A percentile compares a stretch with the other conserved stretches of the same genome.
Evolutionary conservation across 2,888 invertebrate species (phyloP).

Genomic region (Eucera pruinosa): DNA sequence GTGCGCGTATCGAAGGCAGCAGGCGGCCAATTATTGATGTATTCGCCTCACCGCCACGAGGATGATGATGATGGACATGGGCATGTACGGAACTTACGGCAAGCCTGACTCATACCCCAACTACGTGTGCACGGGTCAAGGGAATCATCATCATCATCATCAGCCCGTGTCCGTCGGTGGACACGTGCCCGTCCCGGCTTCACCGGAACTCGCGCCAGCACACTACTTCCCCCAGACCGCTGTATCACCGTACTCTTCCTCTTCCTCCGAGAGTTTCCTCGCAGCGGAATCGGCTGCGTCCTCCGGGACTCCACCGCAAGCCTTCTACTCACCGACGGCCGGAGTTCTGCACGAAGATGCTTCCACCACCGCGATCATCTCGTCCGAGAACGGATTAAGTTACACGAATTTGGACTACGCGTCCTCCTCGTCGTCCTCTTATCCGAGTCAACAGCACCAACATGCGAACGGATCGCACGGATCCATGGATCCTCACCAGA

Average conservation of each 20-base stretch:
- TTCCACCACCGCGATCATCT: slow-evolving; percentile 89
- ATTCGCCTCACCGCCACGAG: slow-evolving; percentile 75
- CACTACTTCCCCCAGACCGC: slow-evolving; percentile 81
- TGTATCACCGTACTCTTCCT: slow-evolving; percentile 82
- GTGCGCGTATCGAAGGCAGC: slow-evolving; percentile 34
- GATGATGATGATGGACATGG: slow-evolving; percentile 94
- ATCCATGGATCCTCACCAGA: slow-evolving; percentile 78
- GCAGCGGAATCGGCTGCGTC: slow-evolving; percentile 76
- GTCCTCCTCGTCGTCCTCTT: slow-evolving; percentile 79
- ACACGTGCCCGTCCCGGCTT: slow-evolving; percentile 85
- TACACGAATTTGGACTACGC: slow-evolving; percentile 95
- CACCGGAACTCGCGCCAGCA: slow-evolving; percentile 79
- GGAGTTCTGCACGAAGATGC: slow-evolving; percentile 84
- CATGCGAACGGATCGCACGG: slow-evolving; percentile 66
- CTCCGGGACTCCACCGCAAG: slow-evolving; percentile 78
- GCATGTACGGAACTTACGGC: slow-evolving; percentile 88
- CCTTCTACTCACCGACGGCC: slow-evolving; percentile 79
- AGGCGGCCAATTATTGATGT: slow-evolving; percentile 76
- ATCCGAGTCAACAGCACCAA: slow-evolving; percentile 59
- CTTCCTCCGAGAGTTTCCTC: slow-evolving; percentile 80
- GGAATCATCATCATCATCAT: slow-evolving; percentile 69
- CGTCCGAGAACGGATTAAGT: slow-evolving; percentile 93
- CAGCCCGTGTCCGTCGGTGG: slow-evolving; percentile 80
- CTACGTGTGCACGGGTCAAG: slow-evolving; percentile 77
- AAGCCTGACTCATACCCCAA: slow-evolving; percentile 83